These are phyloP conservation scores for Cassiopea xamachana DNA, from an alignment of 30 jellyfish, hydroid and myxozoan species.

Conservation along the genomic window DNA sequence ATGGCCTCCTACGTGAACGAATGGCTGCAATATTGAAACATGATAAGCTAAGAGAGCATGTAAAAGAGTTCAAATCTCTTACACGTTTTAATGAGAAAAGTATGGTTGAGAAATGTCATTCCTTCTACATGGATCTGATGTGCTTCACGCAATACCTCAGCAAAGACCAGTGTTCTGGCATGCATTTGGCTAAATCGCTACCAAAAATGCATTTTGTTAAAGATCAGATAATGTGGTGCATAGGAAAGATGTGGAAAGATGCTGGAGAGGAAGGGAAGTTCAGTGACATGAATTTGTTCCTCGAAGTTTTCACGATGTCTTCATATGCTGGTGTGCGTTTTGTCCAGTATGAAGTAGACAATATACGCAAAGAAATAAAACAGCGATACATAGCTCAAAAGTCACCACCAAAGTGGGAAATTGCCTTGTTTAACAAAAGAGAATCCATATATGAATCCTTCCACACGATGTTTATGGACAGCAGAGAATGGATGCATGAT, in stretches of 20 bases:
- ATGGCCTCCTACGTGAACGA: slow-evolving; percentile 24
- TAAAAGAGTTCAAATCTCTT: not conserved
- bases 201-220: slow-evolving; percentile 54
- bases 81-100: not conserved
- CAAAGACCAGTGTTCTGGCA: slow-evolving; percentile 11
- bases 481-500: slow-evolving; percentile 46
- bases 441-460: slow-evolving; percentile 1
- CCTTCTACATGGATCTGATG: slow-evolving; percentile 41
- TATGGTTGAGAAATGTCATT: slow-evolving; percentile 29
- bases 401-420: slow-evolving; percentile 3
- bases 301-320: slow-evolving; percentile 26
- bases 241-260: slow-evolving; percentile 12
- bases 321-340: slow-evolving; percentile 16
- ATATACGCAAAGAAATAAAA: slow-evolving; percentile 13
- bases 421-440: slow-evolving; percentile 11
- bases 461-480: slow-evolving; percentile 45
- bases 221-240: slow-evolving; percentile 63
- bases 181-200: slow-evolving; percentile 44
- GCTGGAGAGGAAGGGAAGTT: slow-evolving; percentile 29
- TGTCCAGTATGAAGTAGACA: slow-evolving; percentile 27
- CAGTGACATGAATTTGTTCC: slow-evolving; percentile 52
- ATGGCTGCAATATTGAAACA: slow-evolving; percentile 4
- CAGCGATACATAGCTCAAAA: not conserved
- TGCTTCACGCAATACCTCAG: slow-evolving; percentile 15
- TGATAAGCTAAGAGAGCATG: not conserved